Conservation (phyloP, 2,888 invertebrate species). For the Brachyopa scutellaris region DNA sequence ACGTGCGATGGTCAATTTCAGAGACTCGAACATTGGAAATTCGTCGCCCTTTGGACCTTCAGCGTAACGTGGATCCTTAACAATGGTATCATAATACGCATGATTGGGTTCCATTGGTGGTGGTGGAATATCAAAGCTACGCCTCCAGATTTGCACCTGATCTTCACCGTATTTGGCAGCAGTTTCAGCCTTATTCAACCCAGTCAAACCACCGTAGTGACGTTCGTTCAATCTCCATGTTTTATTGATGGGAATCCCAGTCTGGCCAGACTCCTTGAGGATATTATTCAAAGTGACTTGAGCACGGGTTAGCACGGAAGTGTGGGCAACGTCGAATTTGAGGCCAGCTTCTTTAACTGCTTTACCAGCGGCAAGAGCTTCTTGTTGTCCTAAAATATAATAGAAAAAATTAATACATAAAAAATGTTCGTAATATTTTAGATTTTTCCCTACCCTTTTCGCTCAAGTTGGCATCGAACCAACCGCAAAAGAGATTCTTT, state of each 20-base stretch:
- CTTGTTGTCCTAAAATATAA: conserved; percentile 77
- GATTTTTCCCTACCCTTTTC: conserved; percentile 84
- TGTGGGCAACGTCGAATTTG: conserved; percentile 91
- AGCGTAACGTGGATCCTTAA: conserved; percentile 90
- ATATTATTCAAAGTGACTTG: conserved; percentile 89
- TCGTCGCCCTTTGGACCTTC: conserved; percentile 88
- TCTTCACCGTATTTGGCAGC: conserved; percentile 94
- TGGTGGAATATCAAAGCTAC: conserved; percentile 93
- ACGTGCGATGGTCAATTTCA: conserved; percentile 91
- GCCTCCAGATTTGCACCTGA: conserved; percentile 92
- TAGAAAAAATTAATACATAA: too few relatives aligned
- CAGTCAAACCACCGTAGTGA: conserved; percentile 94
- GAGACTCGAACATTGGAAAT: conserved; percentile 92
- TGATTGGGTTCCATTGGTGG: conserved; percentile 92
- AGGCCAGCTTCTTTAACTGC: conserved; percentile 89
- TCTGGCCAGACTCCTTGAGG: conserved; percentile 87
- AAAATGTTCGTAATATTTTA: too few relatives aligned
- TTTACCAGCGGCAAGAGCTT: conserved; percentile 86
- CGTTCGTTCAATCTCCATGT: conserved; percentile 94
- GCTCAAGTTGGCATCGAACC: conserved; percentile 88
- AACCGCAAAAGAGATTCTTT: conserved; percentile 89
- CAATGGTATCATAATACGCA: conserved; percentile 89
- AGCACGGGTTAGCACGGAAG: conserved; percentile 91
- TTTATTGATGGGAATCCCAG: conserved; percentile 87
- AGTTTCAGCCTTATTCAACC: conserved; percentile 94